Conservation (phyloP, 2,797 vertebrate species). For the Holocentrus rufus region DNA sequence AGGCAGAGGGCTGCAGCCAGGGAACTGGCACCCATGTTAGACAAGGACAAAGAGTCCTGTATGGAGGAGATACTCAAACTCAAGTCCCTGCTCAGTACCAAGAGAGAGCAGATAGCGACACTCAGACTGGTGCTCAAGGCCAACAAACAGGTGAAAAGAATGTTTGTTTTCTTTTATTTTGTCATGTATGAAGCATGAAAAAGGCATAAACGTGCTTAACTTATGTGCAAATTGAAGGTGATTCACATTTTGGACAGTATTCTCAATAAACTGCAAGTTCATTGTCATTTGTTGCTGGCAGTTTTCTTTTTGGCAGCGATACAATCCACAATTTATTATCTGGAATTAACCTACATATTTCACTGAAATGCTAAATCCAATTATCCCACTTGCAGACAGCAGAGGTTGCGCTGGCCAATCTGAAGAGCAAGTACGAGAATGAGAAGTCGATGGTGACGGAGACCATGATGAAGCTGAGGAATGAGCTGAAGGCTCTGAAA, state of each 20-base stretch:
- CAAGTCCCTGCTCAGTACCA: conserved; percentile 96
- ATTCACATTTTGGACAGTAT: neutral
- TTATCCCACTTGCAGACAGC: conserved; percentile 86
- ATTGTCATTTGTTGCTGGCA: neutral
- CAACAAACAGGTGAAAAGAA: conserved; percentile 92
- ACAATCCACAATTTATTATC: neutral
- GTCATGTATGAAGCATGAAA: no score
- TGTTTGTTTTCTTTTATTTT: neutral
- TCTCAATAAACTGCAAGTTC: neutral
- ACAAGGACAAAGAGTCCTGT: conserved; percentile 97
- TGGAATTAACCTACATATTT: neutral
- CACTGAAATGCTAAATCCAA: neutral
- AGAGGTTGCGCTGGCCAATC: conserved; percentile 93
- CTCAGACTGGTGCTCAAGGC: conserved; percentile 95
- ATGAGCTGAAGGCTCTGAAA: conserved; percentile 97
- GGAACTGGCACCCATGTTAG: conserved; percentile 91
- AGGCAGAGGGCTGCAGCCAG: conserved; percentile 93
- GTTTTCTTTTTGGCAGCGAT: conserved; percentile 1
- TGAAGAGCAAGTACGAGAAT: conserved; percentile 99
- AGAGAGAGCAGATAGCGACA: conserved; percentile 97
- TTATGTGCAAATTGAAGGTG: neutral
- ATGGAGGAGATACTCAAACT: conserved; percentile 98
- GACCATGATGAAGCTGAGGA: conserved; percentile 98
- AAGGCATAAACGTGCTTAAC: no score
- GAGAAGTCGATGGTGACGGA: conserved; percentile 98